A percentile compares a stretch with the other conserved stretches of the same genome.
These are phyloP conservation scores for Brachionus rubens DNA, from an alignment of 1,140 invertebrate genomes.

Conservation along the genomic window DNA sequence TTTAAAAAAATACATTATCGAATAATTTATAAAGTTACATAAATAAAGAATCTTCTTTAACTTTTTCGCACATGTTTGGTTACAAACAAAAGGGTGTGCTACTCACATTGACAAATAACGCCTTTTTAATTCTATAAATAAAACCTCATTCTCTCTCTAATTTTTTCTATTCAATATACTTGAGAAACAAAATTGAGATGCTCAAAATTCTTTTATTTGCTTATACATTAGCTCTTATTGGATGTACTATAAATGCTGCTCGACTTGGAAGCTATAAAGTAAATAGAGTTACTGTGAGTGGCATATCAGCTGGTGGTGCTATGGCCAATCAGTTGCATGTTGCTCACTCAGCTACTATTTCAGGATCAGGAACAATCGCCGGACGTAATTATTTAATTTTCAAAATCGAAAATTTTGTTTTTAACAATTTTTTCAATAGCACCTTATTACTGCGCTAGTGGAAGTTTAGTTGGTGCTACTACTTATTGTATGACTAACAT, in stretches of 20 bases:
- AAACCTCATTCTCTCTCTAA: too few relatives aligned
- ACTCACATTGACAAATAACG: too few relatives aligned
- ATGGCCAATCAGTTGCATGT: constrained; percentile 61
- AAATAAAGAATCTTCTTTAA: too few relatives aligned
- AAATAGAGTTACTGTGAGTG: constrained; percentile 56
- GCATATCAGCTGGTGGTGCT: constrained; percentile 59
- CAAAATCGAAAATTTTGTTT: not conserved
- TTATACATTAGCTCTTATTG: not conserved
- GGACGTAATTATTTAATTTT: constrained; percentile 52
- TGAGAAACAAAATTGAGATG: not conserved
- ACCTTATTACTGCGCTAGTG: constrained; percentile 55
- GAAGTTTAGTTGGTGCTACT: constrained; percentile 49
- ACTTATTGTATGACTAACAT: constrained; percentile 54
- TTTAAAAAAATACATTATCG: too few relatives aligned
- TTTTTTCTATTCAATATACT: not conserved
- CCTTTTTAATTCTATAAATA: too few relatives aligned
- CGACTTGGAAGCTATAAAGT: constrained; percentile 46
- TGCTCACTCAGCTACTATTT: constrained; percentile 54
- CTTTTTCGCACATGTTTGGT: too few relatives aligned
- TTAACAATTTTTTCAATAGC: constrained; percentile 48
- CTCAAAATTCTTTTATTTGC: not conserved
- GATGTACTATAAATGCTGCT: not conserved
- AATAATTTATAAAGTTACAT: too few relatives aligned
- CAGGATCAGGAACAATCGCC: constrained; percentile 58
- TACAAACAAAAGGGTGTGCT: too few relatives aligned